Evolutionary conservation across 2,888 invertebrate genomes (phyloP).

Genomic region (Digitonthophagus gazella): DNA sequence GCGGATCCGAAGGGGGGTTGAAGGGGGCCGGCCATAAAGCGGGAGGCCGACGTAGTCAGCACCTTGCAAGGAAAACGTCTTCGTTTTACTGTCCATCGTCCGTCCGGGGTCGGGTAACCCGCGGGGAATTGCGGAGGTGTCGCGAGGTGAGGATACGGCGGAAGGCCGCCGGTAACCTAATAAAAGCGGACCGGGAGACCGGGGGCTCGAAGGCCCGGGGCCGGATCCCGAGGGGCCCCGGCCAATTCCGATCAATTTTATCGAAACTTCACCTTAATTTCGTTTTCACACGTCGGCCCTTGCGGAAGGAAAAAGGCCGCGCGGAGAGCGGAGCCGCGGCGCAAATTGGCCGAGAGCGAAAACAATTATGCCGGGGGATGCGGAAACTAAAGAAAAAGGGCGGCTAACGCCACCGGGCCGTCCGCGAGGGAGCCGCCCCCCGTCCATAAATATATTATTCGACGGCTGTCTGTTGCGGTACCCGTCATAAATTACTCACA

Average conservation of each 20-base stretch:
- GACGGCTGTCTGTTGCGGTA: background rate
- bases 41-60: slow-evolving; percentile 42
- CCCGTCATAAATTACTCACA: background rate
- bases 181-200: slow-evolving; percentile 46
- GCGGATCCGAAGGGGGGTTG: slow-evolving; percentile 5
- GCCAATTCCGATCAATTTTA: slow-evolving; percentile 63
- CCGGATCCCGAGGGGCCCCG: slow-evolving; percentile 51
- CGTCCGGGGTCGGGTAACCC: slow-evolving; percentile 37
- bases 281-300: slow-evolving; percentile 55
- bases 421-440: background rate
- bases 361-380: slow-evolving; percentile 7
- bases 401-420: background rate
- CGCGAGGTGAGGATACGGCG: slow-evolving; percentile 35
- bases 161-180: slow-evolving; percentile 48
- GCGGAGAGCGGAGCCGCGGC: slow-evolving; percentile 17
- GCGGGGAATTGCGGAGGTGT: slow-evolving; percentile 37
- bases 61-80: slow-evolving; percentile 38
- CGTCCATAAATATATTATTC: background rate
- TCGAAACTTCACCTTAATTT: slow-evolving; percentile 58
- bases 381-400: background rate
- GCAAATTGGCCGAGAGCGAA: slow-evolving; percentile 23
- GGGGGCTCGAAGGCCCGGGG: slow-evolving; percentile 47
- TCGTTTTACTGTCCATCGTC: slow-evolving; percentile 40
- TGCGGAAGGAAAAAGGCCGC: slow-evolving; percentile 25
- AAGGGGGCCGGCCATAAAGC: slow-evolving; percentile 19